Percentiles rank a stretch among this genome's conserved stretches.
These are phyloP conservation scores for Dipus sagitta DNA, from an alignment of 2,797 vertebrate species.

Conservation along the genomic window DNA sequence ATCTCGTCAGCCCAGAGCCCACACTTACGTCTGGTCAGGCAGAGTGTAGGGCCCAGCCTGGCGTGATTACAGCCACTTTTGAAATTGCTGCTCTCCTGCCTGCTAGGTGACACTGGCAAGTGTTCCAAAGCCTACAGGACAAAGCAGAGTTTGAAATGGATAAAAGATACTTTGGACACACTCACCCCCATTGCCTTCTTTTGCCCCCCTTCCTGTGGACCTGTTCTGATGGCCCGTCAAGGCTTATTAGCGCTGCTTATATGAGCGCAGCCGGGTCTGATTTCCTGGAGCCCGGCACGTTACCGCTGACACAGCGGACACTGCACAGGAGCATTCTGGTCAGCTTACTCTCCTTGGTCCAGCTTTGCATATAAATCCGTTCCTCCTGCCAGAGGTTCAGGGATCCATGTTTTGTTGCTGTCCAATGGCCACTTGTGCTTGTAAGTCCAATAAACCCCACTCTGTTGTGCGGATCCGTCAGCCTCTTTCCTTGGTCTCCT, in stretches of 20 bases:
- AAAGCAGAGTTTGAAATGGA: not conserved
- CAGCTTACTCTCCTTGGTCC: not conserved
- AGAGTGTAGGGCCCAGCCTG: not conserved
- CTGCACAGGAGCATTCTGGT: not conserved
- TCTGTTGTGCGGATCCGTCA: not conserved
- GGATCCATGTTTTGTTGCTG: not conserved
- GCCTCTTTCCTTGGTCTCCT: not conserved
- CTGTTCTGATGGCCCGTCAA: too few species aligned
- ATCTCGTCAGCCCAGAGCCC: not conserved
- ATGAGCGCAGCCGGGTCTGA: too few species aligned
- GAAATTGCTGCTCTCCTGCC: not conserved
- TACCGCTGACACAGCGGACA: too few species aligned
- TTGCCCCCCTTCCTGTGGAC: too few species aligned
- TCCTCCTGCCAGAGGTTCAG: not conserved
- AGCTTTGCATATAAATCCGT: not conserved
- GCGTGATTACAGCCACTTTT: not conserved
- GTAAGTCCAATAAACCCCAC: not conserved
- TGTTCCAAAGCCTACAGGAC: not conserved
- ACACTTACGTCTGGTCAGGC: not conserved
- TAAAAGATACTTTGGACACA: too few species aligned
- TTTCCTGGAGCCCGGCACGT: too few species aligned
- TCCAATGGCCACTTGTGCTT: not conserved
- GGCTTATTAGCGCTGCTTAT: too few species aligned
- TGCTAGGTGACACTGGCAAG: not conserved
- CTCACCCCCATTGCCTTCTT: too few species aligned